Evolutionary conservation across 1,140 invertebrate species (phyloP).

Genomic region (Helicoverpa zea): DNA sequence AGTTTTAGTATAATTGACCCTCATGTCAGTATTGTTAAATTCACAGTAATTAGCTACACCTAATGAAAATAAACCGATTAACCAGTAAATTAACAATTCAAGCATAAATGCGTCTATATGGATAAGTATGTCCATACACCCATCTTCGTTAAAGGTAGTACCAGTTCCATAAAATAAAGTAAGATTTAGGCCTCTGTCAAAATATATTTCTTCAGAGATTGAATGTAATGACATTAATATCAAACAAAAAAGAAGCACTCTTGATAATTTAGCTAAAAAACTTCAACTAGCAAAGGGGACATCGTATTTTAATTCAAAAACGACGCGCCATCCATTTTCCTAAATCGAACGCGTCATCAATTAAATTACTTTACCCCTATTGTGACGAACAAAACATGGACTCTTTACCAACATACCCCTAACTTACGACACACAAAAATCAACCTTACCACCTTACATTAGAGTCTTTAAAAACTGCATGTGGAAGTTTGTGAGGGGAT

Average conservation of each 20-base stretch:
- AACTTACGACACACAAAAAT: constrained; percentile 48
- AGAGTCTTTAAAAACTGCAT: constrained; percentile 31
- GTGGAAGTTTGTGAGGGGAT: constrained; percentile 55
- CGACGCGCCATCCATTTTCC: constrained; percentile 68
- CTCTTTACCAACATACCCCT: not conserved
- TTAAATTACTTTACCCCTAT: constrained; percentile 76
- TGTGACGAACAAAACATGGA: constrained; percentile 38
- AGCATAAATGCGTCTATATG: too few species aligned
- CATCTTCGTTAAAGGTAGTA: too few species aligned
- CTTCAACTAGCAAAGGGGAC: constrained; percentile 24
- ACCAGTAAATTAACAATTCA: too few species aligned
- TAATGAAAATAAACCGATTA: too few species aligned
- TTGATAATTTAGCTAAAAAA: not conserved
- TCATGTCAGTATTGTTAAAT: too few species aligned
- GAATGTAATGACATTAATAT: not conserved
- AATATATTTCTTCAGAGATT: too few species aligned
- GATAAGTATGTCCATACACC: too few species aligned
- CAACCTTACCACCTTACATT: constrained; percentile 43
- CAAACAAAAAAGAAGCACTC: constrained; percentile 4
- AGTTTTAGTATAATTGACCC: too few species aligned
- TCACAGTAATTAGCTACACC: too few species aligned
- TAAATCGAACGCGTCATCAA: constrained; percentile 82
- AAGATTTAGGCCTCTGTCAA: too few species aligned
- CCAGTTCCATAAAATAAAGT: too few species aligned
- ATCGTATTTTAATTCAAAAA: constrained; percentile 71